Base-by-base conservation (phyloP, 2,888 invertebrate species). In the Euproctis similis region DNA sequence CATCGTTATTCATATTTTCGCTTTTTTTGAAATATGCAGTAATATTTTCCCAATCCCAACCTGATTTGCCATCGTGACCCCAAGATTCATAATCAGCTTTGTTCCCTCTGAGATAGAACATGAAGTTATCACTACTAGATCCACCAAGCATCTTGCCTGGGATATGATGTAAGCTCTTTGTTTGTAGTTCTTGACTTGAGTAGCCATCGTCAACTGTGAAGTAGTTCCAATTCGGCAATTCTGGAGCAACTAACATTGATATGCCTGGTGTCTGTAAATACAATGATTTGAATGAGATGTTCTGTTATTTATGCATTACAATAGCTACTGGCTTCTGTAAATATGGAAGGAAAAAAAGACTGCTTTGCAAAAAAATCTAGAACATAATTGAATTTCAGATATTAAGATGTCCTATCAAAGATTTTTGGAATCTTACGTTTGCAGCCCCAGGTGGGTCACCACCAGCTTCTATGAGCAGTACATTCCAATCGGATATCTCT, bases 141-240 rank as follows among this genome's bases (percentile, higher is more conserved):
- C 92, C 92, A 0, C 92, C 92, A 4, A 89, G 64, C 12, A 86
- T 85, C 50, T 90, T 89, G 0, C 89, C 89, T 24, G 91, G 78
- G 0, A 88, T 88, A 86, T 54, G 30, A 10, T 46, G 39, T 12
- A 69, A 43, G 14, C 14, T 57, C 9, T 54, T 49, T 0, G 39
- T 36, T 28, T 45, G 56, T 2, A 47, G 52, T 2, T 39, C 57
- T 44, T 63, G 62, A 8, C 58, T 58, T 1, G 62, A 53, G 29
- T 41, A 59, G 2, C 46, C 47, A 31, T 71, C 68, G 14, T 71
- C 31, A 4, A 42, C 40, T 0, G 63, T 59, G 12, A 43, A 42
- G 67, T 75, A n/a, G 86, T 46, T 88, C 94, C 94, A 95, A 1
- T 85, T 67, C 51, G 92, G 52, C 13, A 45, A 89, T 12, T 53